These are phyloP conservation scores for Callorhinus ursinus DNA, from an alignment of 2,113 vertebrate genomes.

Conservation along the genomic window DNA sequence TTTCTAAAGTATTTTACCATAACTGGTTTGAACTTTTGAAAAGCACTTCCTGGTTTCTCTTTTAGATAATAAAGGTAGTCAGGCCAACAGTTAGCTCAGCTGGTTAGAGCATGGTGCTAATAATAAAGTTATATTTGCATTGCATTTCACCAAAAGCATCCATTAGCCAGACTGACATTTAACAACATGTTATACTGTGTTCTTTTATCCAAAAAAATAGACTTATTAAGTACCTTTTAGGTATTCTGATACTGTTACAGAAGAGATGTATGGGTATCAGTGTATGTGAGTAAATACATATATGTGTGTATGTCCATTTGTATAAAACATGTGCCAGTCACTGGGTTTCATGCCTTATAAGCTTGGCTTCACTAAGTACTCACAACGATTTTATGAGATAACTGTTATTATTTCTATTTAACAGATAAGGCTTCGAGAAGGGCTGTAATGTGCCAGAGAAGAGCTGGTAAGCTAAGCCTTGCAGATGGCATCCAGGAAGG, in stretches of 20 bases:
- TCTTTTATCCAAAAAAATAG: conserved; percentile 7
- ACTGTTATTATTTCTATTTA: background rate
- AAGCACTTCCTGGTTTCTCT: background rate
- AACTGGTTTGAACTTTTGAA: background rate
- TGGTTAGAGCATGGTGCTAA: background rate
- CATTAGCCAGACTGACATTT: background rate
- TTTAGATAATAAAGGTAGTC: background rate
- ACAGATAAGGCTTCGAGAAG: background rate
- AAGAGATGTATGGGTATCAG: background rate
- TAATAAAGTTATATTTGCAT: background rate
- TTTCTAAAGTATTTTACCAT: background rate
- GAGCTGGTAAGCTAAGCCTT: background rate
- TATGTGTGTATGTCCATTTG: background rate
- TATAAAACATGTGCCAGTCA: background rate
- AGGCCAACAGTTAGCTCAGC: background rate
- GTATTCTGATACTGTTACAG: background rate
- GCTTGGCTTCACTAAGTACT: background rate
- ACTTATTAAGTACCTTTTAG: background rate
- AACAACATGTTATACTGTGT: background rate
- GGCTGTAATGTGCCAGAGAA: background rate
- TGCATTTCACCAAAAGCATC: background rate
- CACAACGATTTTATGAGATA: background rate
- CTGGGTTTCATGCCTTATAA: background rate
- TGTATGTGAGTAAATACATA: background rate
- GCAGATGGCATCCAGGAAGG: background rate